Base-by-base conservation (phyloP, 2,113 vertebrate genomes). In the Cyanocitta stelleri region DNA sequence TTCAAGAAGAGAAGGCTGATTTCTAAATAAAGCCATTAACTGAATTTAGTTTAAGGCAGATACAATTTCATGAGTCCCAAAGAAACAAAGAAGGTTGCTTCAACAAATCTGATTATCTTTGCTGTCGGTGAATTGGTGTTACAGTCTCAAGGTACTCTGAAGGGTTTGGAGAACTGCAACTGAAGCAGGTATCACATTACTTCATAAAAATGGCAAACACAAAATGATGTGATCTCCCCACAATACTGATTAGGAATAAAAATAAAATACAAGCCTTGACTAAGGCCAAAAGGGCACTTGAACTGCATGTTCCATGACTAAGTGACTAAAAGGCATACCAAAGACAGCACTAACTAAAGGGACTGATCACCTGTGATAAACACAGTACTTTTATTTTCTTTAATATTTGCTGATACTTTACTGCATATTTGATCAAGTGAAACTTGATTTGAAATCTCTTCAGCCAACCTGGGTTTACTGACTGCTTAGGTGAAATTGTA, bases 11-110 rank as follows among this genome's bases (percentile, higher is more conserved):
- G 23, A 13, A 79, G 18, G 73, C 44, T 66, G 55, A 87, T 66
- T 68, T 93, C 64, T 90, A 90, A 82, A 94, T 35, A 89, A 93
- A 91, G 56, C 46, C 68, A 88, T 90, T 94, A 96, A 88, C 22
- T 88, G 67, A 85, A 66, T 91, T 94, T 87, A 83, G 69, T 88
- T 75, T 43, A 72, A 95, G 48, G 68, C 59, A 84, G 78, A 92
- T 80, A 92, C 14, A 88, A 67, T 95, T 96, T 79, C 93, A 75
- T 29, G 30, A 76, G 46, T 91, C 61, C 56, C 27, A 39, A 82
- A 91, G 81, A 94, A 95, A 92, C 4, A 2, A 87, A 80, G 63
- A 86, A 74, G 27, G 21, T 49, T 76, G 56, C 26, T 85, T 91
- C 68, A 75, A 62, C 68, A 80, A 90, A 94, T 86, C 46, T 41